Conservation (phyloP, 2,113 vertebrate species). For the Vidua macroura region DNA sequence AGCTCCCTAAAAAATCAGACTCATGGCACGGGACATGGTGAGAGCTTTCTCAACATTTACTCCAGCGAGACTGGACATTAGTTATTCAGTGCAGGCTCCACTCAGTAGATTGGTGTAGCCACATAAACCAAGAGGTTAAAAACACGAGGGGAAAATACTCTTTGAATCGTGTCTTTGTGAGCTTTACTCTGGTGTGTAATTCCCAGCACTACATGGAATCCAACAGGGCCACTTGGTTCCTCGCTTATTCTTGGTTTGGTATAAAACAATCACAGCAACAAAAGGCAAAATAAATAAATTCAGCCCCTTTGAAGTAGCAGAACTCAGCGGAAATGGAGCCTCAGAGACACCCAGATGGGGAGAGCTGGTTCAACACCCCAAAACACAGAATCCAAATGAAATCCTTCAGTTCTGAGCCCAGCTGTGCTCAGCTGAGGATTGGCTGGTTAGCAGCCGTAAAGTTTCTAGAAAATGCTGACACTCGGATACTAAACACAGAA, state of each 20-base stretch:
- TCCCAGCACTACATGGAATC: background rate
- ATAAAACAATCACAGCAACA: background rate
- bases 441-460: background rate
- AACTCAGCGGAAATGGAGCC: background rate
- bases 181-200: background rate
- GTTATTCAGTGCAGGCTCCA: background rate
- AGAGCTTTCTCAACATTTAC: background rate
- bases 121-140: background rate
- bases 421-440: background rate
- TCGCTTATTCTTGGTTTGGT: background rate
- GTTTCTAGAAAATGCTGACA: background rate
- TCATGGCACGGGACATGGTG: background rate
- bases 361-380: background rate
- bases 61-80: background rate
- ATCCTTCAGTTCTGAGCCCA: background rate
- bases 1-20: conserved; percentile 15
- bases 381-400: background rate
- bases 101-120: background rate
- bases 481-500: background rate
- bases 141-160: background rate
- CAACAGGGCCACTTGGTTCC: background rate
- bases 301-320: background rate
- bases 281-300: background rate
- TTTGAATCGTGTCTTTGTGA: background rate
- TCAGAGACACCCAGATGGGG: background rate